Evolutionary conservation across 2,797 vertebrate species (phyloP).

Genomic region (Stomatorhinus walkeri): DNA sequence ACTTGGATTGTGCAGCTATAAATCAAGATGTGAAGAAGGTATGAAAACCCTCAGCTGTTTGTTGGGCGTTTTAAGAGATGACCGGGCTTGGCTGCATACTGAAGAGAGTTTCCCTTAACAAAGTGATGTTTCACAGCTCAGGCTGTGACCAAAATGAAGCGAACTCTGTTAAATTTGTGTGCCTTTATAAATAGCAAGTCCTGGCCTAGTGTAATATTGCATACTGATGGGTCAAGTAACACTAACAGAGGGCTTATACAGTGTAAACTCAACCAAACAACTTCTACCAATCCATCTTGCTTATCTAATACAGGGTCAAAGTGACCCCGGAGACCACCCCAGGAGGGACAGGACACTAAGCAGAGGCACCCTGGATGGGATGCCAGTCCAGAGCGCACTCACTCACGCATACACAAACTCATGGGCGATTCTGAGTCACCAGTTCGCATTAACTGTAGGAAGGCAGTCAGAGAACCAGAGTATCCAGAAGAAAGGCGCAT

Average conservation of each 20-base stretch:
- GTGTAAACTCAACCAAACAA: not conserved
- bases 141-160: not conserved
- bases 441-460: not conserved
- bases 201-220: not conserved
- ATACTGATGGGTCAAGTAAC: not conserved
- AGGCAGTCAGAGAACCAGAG: not conserved
- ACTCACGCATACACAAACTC: not conserved
- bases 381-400: not conserved
- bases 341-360: not conserved
- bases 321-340: not conserved
- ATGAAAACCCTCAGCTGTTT: not conserved
- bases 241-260: not conserved
- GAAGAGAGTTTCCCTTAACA: not conserved
- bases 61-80: not conserved
- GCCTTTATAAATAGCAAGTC: not conserved
- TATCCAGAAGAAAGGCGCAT: not conserved
- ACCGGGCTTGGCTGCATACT: not conserved
- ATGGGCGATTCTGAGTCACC: not conserved
- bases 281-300: not conserved
- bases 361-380: not conserved
- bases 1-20: not conserved
- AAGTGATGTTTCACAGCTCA: not conserved
- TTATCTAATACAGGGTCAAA: not conserved
- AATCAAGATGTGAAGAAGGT: not conserved
- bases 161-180: not conserved